These are phyloP conservation scores for Thinocorus orbignyianus DNA, from an alignment of 2,113 vertebrate genomes.

Conservation along the genomic window DNA sequence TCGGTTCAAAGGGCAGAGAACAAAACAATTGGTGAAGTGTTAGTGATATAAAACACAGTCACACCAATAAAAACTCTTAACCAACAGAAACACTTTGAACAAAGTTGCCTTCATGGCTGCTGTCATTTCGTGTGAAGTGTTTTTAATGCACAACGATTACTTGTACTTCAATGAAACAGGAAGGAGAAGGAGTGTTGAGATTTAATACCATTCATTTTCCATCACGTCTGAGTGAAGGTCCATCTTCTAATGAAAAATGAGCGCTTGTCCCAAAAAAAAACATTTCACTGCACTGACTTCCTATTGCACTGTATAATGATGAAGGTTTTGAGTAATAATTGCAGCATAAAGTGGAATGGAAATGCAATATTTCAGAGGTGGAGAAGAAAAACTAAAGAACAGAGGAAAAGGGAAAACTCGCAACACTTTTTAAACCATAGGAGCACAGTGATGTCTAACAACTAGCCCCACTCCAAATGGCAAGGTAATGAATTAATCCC, in stretches of 20 bases:
- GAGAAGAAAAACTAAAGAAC: not conserved
- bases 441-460: not conserved
- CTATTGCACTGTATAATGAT: fast-evolving
- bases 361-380: not conserved
- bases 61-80: not conserved
- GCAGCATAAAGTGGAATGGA: not conserved
- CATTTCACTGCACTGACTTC: not conserved
- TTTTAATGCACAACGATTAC: not conserved
- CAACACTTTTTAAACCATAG: not conserved
- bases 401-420: not conserved
- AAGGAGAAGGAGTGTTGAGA: not conserved
- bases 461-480: not conserved
- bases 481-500: not conserved
- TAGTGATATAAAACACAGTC: not conserved
- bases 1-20: not conserved
- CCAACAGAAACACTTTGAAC: not conserved
- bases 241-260: not conserved
- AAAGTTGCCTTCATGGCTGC: not conserved
- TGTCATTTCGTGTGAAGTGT: not conserved
- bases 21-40: not conserved
- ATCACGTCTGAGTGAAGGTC: not conserved
- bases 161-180: not conserved
- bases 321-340: not conserved
- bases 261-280: not conserved
- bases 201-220: not conserved